Evolutionary conservation across 1,140 invertebrate species (phyloP).

Genomic region (Caenorhabditis inopinata): DNA sequence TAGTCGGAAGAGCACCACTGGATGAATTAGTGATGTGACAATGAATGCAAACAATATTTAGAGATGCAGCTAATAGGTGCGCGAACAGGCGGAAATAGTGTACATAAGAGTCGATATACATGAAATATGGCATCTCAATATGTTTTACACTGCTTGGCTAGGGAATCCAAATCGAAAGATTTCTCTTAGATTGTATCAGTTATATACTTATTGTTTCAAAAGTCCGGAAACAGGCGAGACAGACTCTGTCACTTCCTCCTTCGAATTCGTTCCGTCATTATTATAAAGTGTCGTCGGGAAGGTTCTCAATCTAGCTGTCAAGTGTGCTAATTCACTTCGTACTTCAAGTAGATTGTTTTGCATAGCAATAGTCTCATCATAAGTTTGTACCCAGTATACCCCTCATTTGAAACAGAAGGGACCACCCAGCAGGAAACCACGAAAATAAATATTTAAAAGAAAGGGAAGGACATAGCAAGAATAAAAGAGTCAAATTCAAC

Average conservation of each 20-base stretch:
- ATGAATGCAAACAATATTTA: slow-evolving; percentile 21
- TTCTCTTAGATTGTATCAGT: slow-evolving; percentile 30
- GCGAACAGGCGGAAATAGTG: neutral
- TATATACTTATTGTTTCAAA: neutral
- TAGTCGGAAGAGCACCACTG: neutral
- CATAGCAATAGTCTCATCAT: slow-evolving; percentile 29
- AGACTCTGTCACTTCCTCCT: slow-evolving; percentile 6
- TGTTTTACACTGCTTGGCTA: neutral
- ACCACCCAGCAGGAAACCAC: neutral
- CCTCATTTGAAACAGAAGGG: neutral
- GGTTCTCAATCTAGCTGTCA: slow-evolving; percentile 29
- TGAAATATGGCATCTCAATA: neutral
- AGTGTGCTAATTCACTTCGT: slow-evolving; percentile 29
- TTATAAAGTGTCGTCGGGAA: slow-evolving; percentile 27
- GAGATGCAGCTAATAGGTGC: slow-evolving; percentile 30
- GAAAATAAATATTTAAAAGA: neutral
- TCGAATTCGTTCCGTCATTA: slow-evolving; percentile 26
- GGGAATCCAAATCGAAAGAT: no score
- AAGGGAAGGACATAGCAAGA: neutral
- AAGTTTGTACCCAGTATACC: neutral
- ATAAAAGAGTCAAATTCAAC: neutral
- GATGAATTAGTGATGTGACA: slow-evolving; percentile 16
- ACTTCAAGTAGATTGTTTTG: slow-evolving; percentile 33
- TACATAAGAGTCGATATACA: neutral
- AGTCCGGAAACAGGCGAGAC: neutral